A percentile compares a stretch with the other conserved stretches of the same genome.
Conservation (phyloP, 2,888 invertebrate genomes). For the Stictocephala bisonia region DNA sequence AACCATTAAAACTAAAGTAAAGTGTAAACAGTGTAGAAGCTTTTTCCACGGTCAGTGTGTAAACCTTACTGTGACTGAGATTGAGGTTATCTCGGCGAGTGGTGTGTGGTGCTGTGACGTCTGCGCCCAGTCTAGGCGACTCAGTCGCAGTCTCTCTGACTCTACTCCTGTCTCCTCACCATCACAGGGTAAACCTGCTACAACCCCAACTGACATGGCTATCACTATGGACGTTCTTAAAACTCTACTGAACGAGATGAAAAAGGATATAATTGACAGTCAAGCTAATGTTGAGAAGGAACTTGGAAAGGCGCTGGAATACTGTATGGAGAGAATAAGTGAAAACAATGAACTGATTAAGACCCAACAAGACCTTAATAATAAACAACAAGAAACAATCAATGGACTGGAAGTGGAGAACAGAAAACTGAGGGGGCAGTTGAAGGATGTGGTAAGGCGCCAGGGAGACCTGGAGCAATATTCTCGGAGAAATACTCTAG, state of each 20-base stretch:
- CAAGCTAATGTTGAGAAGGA: constrained; percentile 4
- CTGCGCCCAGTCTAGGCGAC: too few relatives aligned
- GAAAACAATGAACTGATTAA: constrained; percentile 1
- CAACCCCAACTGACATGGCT: too few relatives aligned
- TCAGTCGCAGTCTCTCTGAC: too few relatives aligned
- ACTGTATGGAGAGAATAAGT: not conserved
- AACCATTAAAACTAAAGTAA: too few relatives aligned
- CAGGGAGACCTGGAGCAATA: constrained; percentile 24
- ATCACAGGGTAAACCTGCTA: too few relatives aligned
- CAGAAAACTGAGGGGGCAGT: not conserved
- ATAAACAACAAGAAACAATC: constrained; percentile 16
- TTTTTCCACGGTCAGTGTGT: too few relatives aligned
- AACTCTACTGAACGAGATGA: not conserved
- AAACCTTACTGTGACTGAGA: too few relatives aligned
- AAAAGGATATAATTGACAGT: constrained; percentile 21
- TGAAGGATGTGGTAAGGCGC: not conserved
- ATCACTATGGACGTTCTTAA: not conserved
- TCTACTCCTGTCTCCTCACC: too few relatives aligned
- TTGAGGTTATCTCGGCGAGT: too few relatives aligned
- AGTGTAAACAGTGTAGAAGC: too few relatives aligned
- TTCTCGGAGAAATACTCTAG: constrained; percentile 11
- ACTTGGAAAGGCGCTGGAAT: not conserved
- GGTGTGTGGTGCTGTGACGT: too few relatives aligned
- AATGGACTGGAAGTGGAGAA: not conserved
- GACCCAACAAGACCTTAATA: constrained; percentile 18